Evolutionary conservation across 2,888 invertebrate species (phyloP).

Genomic region (Dynastes hyllus): DNA sequence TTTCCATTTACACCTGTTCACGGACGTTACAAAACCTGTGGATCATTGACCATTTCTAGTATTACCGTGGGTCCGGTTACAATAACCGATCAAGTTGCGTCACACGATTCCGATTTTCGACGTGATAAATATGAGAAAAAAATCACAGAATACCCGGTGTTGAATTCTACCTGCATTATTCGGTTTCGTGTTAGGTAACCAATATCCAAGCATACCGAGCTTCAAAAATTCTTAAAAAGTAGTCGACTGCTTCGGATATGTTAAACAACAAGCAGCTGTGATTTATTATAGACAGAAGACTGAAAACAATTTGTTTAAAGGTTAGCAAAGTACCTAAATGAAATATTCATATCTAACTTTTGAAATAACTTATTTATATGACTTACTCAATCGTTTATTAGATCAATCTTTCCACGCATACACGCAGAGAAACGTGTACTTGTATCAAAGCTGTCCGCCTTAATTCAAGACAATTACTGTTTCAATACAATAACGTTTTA

Average conservation of each 20-base stretch:
- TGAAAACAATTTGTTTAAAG: no score
- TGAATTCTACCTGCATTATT: constrained; percentile 47
- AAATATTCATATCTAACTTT: no score
- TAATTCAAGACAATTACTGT: no score
- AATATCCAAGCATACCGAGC: neutral
- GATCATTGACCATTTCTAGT: constrained; percentile 50
- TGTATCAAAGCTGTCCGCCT: no score
- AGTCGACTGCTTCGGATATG: neutral
- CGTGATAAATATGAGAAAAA: constrained; percentile 39
- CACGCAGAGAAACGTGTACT: no score
- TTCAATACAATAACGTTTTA: no score
- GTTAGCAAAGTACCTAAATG: no score
- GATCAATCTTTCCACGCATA: no score
- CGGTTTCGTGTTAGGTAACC: constrained; percentile 34
- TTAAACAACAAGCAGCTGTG: neutral
- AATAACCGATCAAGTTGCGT: constrained; percentile 48
- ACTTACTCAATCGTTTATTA: no score
- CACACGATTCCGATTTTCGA: constrained; percentile 46
- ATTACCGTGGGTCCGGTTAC: constrained; percentile 45
- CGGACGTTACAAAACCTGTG: constrained; percentile 47
- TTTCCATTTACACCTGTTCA: constrained; percentile 51
- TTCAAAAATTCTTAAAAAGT: no score
- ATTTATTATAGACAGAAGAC: no score
- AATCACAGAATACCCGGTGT: constrained; percentile 30
- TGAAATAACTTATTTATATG: no score